A percentile compares a stretch with the other conserved stretches of the same genome.
Conservation (phyloP, 2,888 invertebrate genomes). For the Mimas tiliae region DNA sequence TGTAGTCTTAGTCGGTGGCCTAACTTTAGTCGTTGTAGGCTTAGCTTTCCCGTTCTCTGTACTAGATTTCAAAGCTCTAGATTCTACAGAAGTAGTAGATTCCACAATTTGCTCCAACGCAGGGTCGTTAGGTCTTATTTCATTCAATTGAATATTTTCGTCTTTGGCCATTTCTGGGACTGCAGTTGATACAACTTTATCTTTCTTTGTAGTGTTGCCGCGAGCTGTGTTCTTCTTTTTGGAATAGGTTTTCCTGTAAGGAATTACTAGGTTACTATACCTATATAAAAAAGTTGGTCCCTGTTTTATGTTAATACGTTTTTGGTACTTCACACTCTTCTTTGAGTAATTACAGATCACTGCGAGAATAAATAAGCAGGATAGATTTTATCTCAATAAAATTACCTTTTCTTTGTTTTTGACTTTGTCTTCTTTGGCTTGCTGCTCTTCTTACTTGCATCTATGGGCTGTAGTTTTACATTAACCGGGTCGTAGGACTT, state of each 20-base stretch:
- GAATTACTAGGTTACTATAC: not conserved
- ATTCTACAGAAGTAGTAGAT: slow-evolving; percentile 40
- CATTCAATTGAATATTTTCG: slow-evolving; percentile 47
- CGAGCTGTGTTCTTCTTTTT: slow-evolving; percentile 75
- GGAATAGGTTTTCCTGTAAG: slow-evolving; percentile 62
- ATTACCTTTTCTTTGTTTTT: slow-evolving; percentile 69
- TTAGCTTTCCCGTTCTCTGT: slow-evolving; percentile 68
- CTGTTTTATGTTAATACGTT: not conserved
- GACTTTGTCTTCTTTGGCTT: slow-evolving; percentile 80
- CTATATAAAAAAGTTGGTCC: not conserved
- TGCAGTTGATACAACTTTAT: slow-evolving; percentile 50
- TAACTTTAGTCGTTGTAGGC: slow-evolving; percentile 58
- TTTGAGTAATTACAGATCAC: no score
- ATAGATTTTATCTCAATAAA: not conserved
- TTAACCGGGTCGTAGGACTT: slow-evolving; percentile 94
- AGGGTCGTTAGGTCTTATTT: slow-evolving; percentile 47
- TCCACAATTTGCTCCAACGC: slow-evolving; percentile 40
- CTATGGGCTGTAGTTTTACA: slow-evolving; percentile 87
- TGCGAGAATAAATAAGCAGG: no score
- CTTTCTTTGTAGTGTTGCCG: slow-evolving; percentile 52
- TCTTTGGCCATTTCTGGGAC: slow-evolving; percentile 54
- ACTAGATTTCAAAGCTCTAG: slow-evolving; percentile 61
- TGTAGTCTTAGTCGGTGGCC: slow-evolving; percentile 52
- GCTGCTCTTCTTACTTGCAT: slow-evolving; percentile 80
- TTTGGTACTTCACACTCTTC: not conserved